Base-by-base conservation (phyloP, 2,113 vertebrate species). In the Engystomops pustulosus region DNA sequence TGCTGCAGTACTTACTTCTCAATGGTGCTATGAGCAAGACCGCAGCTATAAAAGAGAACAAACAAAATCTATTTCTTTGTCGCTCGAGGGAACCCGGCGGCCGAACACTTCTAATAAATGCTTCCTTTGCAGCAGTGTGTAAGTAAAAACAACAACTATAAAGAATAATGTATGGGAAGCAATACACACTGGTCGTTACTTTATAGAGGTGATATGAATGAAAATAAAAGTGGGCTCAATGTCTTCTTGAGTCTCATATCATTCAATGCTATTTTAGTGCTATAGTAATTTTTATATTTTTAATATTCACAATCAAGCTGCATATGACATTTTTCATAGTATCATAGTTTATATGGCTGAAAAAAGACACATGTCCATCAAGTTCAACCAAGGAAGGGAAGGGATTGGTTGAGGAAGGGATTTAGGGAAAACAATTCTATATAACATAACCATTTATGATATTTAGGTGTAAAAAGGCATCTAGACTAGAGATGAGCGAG, bases 61-160 rank as follows among this genome's bases (percentile, higher is more conserved):
- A 85, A 79, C 83, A 85, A 85, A 85, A 85, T 85, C 83, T 85
- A 85, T 79, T 85, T 85, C 78, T 79, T 75, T 85, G 83, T 85
- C 83, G 83, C 83, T 85, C 17, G 74, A 36, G 75, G 83, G 49
- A 85, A 79, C 47, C 60, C 75, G 45, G 65, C 23, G 36, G 58
- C 75, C 34, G 62, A 85, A 79, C 74, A 85, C 65, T 79, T 85
- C 75, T 85, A 85, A 85, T 85, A 85, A 85, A 85, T 85, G 83
- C 62, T 79, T 85, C 49, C 65, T 79, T 69, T 79, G 83, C 65
- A 58, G 83, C 83, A 58, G 44, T 70, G 62, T 58, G 74, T 85
- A 79, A 85, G 83, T 85, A 85, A 85, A 70, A 85, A 78, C 83
- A 84, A 84, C 82, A 79, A 79, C 75, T 78, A 78, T 85, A 85